Evolutionary conservation across 2,888 invertebrate genomes (phyloP), one percentile per base, ranked within the genome.

Genomic region (Cosmopolites sordidus): DNA sequence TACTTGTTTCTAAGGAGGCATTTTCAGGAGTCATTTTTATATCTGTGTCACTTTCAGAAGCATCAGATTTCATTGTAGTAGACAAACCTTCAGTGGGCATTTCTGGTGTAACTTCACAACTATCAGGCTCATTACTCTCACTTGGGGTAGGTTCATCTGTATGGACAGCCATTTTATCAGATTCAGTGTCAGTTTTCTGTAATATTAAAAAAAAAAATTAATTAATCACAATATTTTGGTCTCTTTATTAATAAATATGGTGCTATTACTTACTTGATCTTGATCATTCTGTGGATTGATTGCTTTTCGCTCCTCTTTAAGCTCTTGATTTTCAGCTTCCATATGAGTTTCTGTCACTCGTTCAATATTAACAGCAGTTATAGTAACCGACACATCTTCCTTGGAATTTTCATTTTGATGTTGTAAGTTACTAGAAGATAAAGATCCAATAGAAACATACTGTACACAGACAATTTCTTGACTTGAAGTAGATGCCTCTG

Each of bases 361-460:
- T 17, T 55, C 48, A 16, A 56, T 49, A 47, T 49, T 54, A 42
- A 58, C 30, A 18, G 55, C 52, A 40, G 52, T 56, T 18, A 58
- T 58, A 15, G 58, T 58, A 18, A 58, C 51, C 37, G 54, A 54
- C 38, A 57, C 47, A 48, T 49, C 40, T 43, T 46, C 48, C 45
- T 49, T 50, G 8, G 16, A 12, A 4, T 50, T 42, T 33, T 48
- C 50, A 30, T 12, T 41, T n/a, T 18, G 22, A 15, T 43, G 38
- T 41, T 6, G 40, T 29, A 16, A 27, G 16, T 16, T 30, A 22
- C 52, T 41, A 1, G 38, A 39, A 12, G 30, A 16, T 27, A 56
- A 42, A 15, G 56, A 51, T 45, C 60, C 61, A 39, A 66, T 66
- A 8, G 68, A 66, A 17, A 69, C 65, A 56, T 64, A 66, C 4